Evolutionary conservation across 2,888 invertebrate genomes (phyloP), one percentile per base, ranked within the genome.

Genomic region (Chrysolina haemoptera): DNA sequence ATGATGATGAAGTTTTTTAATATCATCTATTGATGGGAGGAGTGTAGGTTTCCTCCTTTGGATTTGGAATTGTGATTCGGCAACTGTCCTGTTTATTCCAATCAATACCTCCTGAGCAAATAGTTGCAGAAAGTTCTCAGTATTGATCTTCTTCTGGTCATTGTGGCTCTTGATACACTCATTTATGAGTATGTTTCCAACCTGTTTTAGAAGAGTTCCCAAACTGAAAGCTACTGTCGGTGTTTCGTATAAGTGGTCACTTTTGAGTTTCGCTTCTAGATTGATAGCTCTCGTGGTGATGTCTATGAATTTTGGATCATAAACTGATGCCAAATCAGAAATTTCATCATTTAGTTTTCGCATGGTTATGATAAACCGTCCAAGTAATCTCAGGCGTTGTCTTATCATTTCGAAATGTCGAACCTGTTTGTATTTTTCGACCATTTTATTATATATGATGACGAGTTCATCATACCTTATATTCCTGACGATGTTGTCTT

Each of bases 351-450:
- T 71, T 20, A 74, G n/a, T 48, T 64, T 62, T 50, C 50, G 62
- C 48, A 72, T 46, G 4, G 70, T 59, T 48, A 48, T 22, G n/a
- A 80, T 63, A 35, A 78, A 76, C 9, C 78, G 70, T 27, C 79
- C 79, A 9, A 80, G n/a, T 12, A 81, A 64, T 74, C 82, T 43
- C 2, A 81, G 53, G 11, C 77, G 72, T 22, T 71, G 68, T 55
- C 80, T 59, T 22, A 80, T 80, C 79, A 80, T 76, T 10, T 77
- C 71, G 22, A 76, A 66, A 59, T 82, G 76, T 69, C 79, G 75
- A 1, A 46, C 20, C 35, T 76, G 46, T 70, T 71, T 74, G 48
- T 79, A 78, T 71, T 75, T 74, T 50, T 68, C 53, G 2, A 41
- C 62, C 70, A 70, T 73, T 73, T 70, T 59, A 46, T 73, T 73